Evolutionary conservation across 53 echinoderm and acorn worm species (phyloP).

Genomic region (Arbacia lixula): DNA sequence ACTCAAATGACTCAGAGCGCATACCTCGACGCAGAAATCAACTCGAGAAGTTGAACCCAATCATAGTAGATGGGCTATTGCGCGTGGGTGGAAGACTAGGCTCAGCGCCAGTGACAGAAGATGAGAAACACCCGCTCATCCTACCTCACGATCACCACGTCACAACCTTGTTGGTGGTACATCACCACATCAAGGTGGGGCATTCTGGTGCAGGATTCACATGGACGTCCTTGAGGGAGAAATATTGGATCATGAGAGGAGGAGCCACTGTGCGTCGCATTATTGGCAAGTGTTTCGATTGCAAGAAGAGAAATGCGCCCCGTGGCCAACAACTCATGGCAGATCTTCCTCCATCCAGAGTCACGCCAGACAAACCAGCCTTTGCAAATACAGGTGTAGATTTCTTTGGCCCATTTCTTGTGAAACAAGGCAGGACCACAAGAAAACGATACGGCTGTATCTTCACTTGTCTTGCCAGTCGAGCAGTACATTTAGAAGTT

Average conservation of each 20-base stretch:
- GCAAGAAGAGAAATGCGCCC: conserved; percentile 45
- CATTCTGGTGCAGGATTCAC: conserved; percentile 53
- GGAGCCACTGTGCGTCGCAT: conserved; percentile 45
- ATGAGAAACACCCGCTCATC: conserved; percentile 42
- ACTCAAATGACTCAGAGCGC: too few species aligned
- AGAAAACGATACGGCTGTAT: conserved; percentile 67
- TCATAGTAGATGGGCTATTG: too few species aligned
- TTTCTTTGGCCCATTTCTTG: conserved; percentile 51
- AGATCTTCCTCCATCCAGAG: conserved; percentile 49
- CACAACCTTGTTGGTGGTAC: conserved; percentile 30
- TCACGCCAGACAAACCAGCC: conserved; percentile 44
- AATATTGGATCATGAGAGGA: conserved; percentile 52
- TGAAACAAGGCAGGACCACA: background rate
- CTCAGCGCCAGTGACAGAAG: too few species aligned
- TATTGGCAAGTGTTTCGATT: conserved; percentile 52
- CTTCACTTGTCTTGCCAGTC: conserved; percentile 59
- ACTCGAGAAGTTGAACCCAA: too few species aligned
- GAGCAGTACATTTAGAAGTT: conserved; percentile 75
- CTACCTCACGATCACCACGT: conserved; percentile 51
- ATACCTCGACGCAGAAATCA: too few species aligned
- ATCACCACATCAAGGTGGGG: conserved; percentile 38
- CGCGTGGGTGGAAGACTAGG: too few species aligned
- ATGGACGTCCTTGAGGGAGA: conserved; percentile 43
- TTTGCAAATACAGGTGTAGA: conserved; percentile 51
- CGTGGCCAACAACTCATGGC: conserved; percentile 55